Evolutionary conservation across 2,888 invertebrate genomes (phyloP).

Genomic region (Tipula confusa): DNA sequence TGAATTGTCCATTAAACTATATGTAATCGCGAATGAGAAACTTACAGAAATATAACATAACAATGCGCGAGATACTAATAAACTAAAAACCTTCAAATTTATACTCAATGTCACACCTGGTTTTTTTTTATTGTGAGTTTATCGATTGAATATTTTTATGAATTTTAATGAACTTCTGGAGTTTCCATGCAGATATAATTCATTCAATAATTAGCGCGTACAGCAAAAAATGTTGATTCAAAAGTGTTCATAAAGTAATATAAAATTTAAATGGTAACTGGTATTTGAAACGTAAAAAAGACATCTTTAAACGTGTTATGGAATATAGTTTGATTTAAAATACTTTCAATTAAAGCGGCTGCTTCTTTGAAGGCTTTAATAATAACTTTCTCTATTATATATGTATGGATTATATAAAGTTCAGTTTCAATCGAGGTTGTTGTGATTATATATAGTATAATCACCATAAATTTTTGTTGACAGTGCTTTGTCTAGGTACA

Average conservation of each 20-base stretch:
- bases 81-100: constrained; percentile 12
- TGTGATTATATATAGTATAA: background rate
- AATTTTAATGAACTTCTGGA: background rate
- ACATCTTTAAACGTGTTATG: background rate
- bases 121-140: background rate
- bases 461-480: background rate
- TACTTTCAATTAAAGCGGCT: background rate
- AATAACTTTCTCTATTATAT: background rate
- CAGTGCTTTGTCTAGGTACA: background rate
- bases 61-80: background rate
- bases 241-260: background rate
- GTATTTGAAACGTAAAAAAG: background rate
- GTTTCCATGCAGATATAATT: background rate
- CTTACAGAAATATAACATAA: background rate
- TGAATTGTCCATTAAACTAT: background rate
- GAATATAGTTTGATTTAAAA: background rate
- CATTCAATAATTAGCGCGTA: background rate
- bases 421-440: background rate
- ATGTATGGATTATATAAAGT: background rate
- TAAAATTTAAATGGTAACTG: background rate
- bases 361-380: background rate
- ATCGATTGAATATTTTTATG: background rate
- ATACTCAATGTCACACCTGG: background rate
- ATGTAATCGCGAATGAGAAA: background rate
- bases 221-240: background rate